Evolutionary conservation across 2,888 invertebrate genomes (phyloP), one percentile per base, ranked within the genome.

Genomic region (Exephanes ischioxanthus): DNA sequence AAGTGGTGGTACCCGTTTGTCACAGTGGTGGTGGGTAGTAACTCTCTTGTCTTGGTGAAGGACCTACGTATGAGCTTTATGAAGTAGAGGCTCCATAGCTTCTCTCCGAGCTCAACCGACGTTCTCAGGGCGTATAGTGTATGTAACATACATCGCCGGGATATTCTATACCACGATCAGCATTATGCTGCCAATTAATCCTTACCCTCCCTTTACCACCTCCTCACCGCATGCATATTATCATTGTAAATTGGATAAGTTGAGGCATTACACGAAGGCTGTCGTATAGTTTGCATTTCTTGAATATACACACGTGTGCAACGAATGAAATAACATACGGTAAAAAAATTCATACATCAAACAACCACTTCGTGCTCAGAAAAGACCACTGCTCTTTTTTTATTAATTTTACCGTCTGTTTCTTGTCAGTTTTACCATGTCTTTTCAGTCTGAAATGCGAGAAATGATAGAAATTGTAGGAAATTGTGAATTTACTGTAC

Each of bases 141-240:
- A 73, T 67, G 37, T 26, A 77, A 37, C 22, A 51, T 30, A 55
- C 41, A 30, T 68, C 53, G 61, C 51, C 55, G 73, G 73, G 63
- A 83, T 73, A 83, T 83, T 78, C 78, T 45, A 61, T 61, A 73
- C 78, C 78, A 83, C 83, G 83, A 83, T 83, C 83, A 75, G 83
- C 83, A 83, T 79, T 82, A 83, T 83, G 78, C 83, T 79, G 68
- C 78, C 83, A 83, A 83, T 83, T 83, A 83, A 83, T 83, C 83
- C 78, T 83, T 63, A 67, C 77, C 77, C 22, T 14, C 76, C 48
- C 48, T 14, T 19, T n/a, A 11, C 22, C 48, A 33, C 67, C 61
- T 37, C 19, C 70, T 61, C 68, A 67, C 78, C 72, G 61, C 73
- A 73, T 73, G 68, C 78, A 68, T 73, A 79, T 83, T 79, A 83